Base-by-base conservation (phyloP, 2,888 invertebrate species). In the Heterodera filipjevi region DNA sequence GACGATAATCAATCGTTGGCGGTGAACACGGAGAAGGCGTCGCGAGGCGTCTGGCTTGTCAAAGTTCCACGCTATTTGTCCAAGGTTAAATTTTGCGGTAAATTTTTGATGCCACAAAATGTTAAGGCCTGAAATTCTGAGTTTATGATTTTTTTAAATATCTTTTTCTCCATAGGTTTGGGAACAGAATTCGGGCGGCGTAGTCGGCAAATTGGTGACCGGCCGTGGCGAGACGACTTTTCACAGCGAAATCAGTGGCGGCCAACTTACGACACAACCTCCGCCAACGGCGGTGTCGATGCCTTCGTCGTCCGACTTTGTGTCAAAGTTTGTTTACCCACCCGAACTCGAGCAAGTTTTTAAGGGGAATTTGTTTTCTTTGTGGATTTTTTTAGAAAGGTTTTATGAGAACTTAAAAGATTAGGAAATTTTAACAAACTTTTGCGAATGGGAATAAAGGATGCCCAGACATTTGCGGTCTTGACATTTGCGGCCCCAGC, bases 11-110 rank as follows among this genome's bases (percentile, higher is more conserved):
- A 39, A 39, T 12, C 6, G 39, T 39, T 66, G 27, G 22, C n/a
- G 0, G 86, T 87, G 12, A 84, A 86, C 27, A 83, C 82, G 35
- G 86, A 87, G 33, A 73, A 82, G 66, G 86, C 83, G 22, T 71
- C 78, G 8, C 80, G 83, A 22, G 84, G 87, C 44, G 82, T 89
- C 33, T 88, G 88, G 88, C 83, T 88, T 2, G 88, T 88, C n/a
- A 88, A 88, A 80, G 87, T 87, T 33, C 87, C 87, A 2, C 79
- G 84, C 68, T 87, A 87, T 70, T 77, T 87, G 19, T 84, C 84
- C 16, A 85, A 86, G 32, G 80, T 77, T 59, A 44, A 5, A 10
- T 49, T 49, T 83, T 78, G 77, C 77, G 82, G 30, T 5, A 59
- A 59, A n/a, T 39, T 39, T 39, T 39, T 59, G 59, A 0, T 5